A percentile compares a stretch with the other conserved stretches of the same genome.
Conservation (phyloP, 2,888 invertebrate genomes). For the Calliscelio sp. region DNA sequence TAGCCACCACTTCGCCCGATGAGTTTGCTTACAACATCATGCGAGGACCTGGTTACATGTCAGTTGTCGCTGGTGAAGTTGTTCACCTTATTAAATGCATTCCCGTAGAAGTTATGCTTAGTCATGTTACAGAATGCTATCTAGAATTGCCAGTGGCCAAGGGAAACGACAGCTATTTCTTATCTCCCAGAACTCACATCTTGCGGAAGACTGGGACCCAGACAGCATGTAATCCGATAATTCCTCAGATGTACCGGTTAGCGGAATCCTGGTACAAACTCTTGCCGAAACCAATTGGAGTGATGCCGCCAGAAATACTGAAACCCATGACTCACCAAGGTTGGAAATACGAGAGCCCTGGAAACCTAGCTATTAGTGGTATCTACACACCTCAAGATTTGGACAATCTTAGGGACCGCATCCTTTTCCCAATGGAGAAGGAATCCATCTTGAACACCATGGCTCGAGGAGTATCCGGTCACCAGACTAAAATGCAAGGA, state of each 20-base stretch:
- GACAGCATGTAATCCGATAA: conserved; percentile 66
- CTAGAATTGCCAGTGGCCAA: conserved; percentile 32
- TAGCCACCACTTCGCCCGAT: not conserved
- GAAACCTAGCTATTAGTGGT: not conserved
- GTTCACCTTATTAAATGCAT: conserved; percentile 49
- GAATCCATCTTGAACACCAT: not conserved
- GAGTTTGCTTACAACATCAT: not conserved
- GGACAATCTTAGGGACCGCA: not conserved
- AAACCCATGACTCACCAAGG: not conserved
- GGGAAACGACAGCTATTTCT: conserved; percentile 49
- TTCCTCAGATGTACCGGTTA: conserved; percentile 70
- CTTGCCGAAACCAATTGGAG: not conserved
- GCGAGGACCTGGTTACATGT: conserved; percentile 38
- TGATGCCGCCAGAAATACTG: not conserved
- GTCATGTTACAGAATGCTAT: too few relatives aligned
- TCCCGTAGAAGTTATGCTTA: conserved; percentile 29
- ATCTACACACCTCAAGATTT: conserved; percentile 18
- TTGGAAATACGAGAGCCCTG: not conserved
- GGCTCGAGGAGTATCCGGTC: conserved; percentile 7
- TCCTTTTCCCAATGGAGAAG: conserved; percentile 13
- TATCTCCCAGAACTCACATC: conserved; percentile 74
- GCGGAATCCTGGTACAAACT: conserved; percentile 33
- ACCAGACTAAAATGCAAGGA: not conserved
- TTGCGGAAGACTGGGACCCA: conserved; percentile 48
- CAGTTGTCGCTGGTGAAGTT: conserved; percentile 31